Conservation (phyloP, 2,113 vertebrate genomes). For the Heterotis niloticus region DNA sequence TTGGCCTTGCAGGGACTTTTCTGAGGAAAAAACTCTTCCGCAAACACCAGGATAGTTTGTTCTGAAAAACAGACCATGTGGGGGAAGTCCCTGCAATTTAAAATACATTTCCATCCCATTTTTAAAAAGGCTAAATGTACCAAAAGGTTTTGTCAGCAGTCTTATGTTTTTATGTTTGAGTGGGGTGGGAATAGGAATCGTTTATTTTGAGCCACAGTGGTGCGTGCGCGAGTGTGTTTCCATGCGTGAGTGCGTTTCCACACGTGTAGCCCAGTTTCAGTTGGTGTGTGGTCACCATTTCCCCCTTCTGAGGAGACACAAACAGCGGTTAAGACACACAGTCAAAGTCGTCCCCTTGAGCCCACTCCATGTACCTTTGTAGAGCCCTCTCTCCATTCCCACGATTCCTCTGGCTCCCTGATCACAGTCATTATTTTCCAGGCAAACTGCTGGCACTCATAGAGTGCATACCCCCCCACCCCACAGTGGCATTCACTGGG, state of each 20-base stretch:
- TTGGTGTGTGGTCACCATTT: background rate
- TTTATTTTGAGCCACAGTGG: too few species aligned
- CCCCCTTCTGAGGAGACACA: background rate
- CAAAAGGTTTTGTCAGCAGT: too few species aligned
- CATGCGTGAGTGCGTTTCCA: background rate
- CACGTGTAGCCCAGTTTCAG: background rate
- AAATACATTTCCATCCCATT: too few species aligned
- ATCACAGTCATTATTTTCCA: constrained; percentile 14
- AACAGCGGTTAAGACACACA: background rate
- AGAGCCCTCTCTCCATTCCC: background rate
- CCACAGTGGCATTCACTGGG: background rate
- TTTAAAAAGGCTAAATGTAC: too few species aligned
- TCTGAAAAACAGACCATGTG: too few species aligned
- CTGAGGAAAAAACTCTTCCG: too few species aligned
- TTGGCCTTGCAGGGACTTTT: too few species aligned
- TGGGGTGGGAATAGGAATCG: too few species aligned
- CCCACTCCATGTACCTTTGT: background rate
- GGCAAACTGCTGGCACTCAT: background rate
- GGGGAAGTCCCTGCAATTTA: too few species aligned
- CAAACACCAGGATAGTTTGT: too few species aligned
- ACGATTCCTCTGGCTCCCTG: background rate
- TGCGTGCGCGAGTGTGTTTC: background rate
- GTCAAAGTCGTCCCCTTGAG: background rate
- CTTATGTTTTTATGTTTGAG: too few species aligned
- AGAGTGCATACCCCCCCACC: too few species aligned